Evolutionary conservation across 2,888 invertebrate genomes (phyloP).

Genomic region (Eupithecia subfuscata): DNA sequence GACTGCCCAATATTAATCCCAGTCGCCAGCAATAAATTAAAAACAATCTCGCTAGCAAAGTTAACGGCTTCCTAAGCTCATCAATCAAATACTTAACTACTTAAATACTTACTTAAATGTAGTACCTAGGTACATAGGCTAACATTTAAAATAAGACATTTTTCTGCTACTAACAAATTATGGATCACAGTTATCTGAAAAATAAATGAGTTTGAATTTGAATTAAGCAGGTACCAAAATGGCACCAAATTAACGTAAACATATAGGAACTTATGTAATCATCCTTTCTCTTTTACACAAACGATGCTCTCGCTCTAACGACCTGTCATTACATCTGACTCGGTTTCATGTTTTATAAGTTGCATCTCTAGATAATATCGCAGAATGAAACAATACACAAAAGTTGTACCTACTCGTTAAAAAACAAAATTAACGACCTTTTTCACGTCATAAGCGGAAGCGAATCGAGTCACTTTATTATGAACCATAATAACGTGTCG

Average conservation of each 20-base stretch:
- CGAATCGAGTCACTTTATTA: neutral
- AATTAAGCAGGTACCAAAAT: neutral
- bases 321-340: conserved; percentile 48
- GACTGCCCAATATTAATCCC: neutral
- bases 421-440: conserved; percentile 23
- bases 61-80: conserved; percentile 9
- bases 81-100: conserved; percentile 35
- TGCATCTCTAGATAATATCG: conserved; percentile 42
- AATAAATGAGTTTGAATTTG: too few relatives aligned
- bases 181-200: too few relatives aligned
- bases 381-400: conserved; percentile 35
- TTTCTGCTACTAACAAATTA: too few relatives aligned
- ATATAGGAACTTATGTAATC: conserved; percentile 51
- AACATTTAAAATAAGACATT: too few relatives aligned
- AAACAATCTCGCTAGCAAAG: neutral
- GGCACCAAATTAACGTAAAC: conserved; percentile 46
- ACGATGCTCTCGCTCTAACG: conserved; percentile 38
- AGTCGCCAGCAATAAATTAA: neutral
- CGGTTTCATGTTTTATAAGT: conserved; percentile 34
- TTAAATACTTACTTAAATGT: too few relatives aligned
- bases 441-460: conserved; percentile 15
- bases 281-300: conserved; percentile 55
- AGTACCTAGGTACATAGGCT: too few relatives aligned
- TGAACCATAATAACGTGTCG: too few relatives aligned
- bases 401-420: conserved; percentile 44